Evolutionary conservation across 2,797 vertebrate species (phyloP), one percentile per base, ranked within the genome.

Genomic region (Chelidonichthys spinosus): DNA sequence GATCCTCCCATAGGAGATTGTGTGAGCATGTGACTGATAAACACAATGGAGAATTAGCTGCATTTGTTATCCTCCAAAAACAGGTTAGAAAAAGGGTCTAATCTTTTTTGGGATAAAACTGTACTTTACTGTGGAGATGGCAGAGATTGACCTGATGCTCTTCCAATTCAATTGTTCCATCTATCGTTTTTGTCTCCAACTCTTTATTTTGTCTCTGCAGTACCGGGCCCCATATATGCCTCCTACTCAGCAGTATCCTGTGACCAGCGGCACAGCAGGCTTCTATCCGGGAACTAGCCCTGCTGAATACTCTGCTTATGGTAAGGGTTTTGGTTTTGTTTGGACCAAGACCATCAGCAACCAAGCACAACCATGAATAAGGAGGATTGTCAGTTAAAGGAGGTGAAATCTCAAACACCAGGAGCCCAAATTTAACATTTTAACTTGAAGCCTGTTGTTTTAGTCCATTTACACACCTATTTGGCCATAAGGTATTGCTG

Each of bases 281-380:
- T 99, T 97, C 94, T 99, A 96, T 81, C 91, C 96, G 15, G 96
- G 96, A 94, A 96, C 96, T 73, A 98, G 94, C 92, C 95, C 97
- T 79, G 96, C 97, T 71, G 97, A 99, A 78, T 98, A 96, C 61
- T 80, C 95, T 72, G 87, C 96, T 89, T 99, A 96, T 87, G 97
- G 98, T 99, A 96, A 95, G 84, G 33, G 15, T 44, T 79, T 76
- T 25, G 2, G n/a, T n/a, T 25, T 25, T 25, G 1, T 25, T 25
- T 62, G 76, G 11, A 56, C 42, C 6, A 40, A 76, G 50, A 43
- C 52, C 7, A 53, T 3, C 40, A 61, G 33, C 74, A 81, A 80
- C 77, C 85, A 87, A 84, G 89, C 86, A 82, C 74, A 89, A 84
- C 85, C 78, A 74, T 62, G 55, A 66, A 69, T 46, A 40, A 18